Percentiles rank a stretch among this genome's conserved stretches.
These are phyloP conservation scores for Gavialis gangeticus DNA, from an alignment of 2,113 vertebrate genomes.

Conservation along the genomic window DNA sequence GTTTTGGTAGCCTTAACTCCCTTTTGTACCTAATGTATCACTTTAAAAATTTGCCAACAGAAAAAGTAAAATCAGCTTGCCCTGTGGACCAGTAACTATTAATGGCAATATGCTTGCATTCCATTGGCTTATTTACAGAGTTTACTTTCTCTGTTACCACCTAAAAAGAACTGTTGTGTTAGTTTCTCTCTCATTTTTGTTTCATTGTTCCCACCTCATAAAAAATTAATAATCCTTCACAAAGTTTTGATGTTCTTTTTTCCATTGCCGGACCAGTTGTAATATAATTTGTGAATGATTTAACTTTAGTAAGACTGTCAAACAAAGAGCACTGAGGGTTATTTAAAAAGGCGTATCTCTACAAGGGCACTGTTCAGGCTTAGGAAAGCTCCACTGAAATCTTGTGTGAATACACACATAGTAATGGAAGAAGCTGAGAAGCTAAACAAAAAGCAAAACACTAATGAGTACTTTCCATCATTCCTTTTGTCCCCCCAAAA, in stretches of 20 bases:
- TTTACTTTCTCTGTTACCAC: background rate
- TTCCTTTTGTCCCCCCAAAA: background rate
- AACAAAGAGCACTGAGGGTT: background rate
- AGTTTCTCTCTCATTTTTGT: background rate
- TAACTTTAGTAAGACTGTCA: background rate
- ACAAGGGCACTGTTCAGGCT: background rate
- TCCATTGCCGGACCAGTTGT: background rate
- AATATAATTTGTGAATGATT: background rate
- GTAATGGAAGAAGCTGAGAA: background rate
- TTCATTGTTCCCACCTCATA: background rate
- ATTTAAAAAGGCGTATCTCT: background rate
- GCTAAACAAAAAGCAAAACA: background rate
- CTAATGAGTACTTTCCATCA: background rate
- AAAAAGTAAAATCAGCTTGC: background rate
- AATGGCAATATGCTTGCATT: background rate
- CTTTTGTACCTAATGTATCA: background rate
- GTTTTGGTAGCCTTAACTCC: background rate
- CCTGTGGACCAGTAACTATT: background rate
- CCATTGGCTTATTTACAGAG: background rate
- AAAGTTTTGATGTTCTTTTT: background rate
- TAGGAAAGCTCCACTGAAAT: background rate
- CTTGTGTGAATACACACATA: background rate
- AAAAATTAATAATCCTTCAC: background rate
- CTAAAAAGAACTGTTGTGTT: background rate
- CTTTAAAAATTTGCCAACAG: background rate